Evolutionary conservation across 2,888 invertebrate species (phyloP).

Genomic region (Leptogaster cylindrica): DNA sequence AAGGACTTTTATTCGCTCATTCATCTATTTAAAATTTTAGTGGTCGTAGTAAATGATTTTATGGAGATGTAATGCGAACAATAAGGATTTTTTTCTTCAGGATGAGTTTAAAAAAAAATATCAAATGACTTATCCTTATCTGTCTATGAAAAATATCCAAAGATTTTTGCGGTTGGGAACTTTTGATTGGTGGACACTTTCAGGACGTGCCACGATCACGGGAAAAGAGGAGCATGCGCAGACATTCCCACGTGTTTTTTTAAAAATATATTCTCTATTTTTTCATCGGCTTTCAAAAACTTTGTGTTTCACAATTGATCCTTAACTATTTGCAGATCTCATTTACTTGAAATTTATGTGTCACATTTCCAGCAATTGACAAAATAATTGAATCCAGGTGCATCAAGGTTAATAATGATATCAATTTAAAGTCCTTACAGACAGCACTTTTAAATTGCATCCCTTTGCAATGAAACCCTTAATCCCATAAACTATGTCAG

Average conservation of each 20-base stretch:
- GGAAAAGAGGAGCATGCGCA: neutral
- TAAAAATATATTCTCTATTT: neutral
- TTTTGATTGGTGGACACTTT: slow-evolving; percentile 6
- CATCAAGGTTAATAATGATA: too few relatives aligned
- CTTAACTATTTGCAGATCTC: too few relatives aligned
- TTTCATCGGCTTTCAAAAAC: too few relatives aligned
- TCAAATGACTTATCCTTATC: slow-evolving; percentile 19
- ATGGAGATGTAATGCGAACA: slow-evolving; percentile 15
- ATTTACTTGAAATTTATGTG: too few relatives aligned
- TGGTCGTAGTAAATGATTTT: slow-evolving; percentile 17
- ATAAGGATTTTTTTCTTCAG: neutral
- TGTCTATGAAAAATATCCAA: neutral
- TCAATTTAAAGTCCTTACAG: too few relatives aligned
- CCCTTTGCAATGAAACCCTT: too few relatives aligned
- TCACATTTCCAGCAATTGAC: too few relatives aligned
- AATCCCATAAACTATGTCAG: too few relatives aligned
- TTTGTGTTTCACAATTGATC: too few relatives aligned
- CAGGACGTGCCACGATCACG: too few relatives aligned
- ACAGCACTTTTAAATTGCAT: too few relatives aligned
- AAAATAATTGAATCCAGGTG: too few relatives aligned
- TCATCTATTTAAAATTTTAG: neutral
- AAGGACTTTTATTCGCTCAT: neutral
- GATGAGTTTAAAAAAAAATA: neutral
- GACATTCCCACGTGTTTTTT: neutral
- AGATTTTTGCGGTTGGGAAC: neutral